A percentile compares a stretch with the other conserved stretches of the same genome.
Conservation (phyloP, 2,797 vertebrate genomes). For the Manis javanica region DNA sequence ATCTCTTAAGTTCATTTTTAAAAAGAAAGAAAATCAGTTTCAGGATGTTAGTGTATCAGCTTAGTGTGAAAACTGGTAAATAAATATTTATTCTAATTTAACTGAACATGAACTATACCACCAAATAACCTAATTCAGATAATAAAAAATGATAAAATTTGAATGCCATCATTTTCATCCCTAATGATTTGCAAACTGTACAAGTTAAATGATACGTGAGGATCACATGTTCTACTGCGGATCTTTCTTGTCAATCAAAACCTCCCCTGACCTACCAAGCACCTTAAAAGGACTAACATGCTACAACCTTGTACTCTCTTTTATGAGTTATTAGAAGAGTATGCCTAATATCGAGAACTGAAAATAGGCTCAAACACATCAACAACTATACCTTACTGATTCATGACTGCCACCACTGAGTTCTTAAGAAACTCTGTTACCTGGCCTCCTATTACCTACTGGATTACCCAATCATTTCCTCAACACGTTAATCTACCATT, state of each 20-base stretch:
- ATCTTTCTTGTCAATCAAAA: slow-evolving; percentile 21
- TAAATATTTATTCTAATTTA: not conserved
- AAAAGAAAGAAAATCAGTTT: not conserved
- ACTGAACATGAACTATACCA: not conserved
- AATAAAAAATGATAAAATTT: not conserved
- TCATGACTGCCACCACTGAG: not conserved
- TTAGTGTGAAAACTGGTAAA: slow-evolving; percentile 6
- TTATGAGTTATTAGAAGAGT: not conserved
- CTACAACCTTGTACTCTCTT: not conserved
- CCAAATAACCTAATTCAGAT: not conserved
- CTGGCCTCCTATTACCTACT: not conserved
- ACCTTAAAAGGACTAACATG: not conserved
- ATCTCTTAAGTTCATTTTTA: not conserved
- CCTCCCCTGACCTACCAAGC: not conserved
- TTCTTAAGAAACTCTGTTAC: not conserved
- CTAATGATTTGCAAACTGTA: not conserved
- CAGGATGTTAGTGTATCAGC: not conserved
- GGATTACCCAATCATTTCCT: not conserved
- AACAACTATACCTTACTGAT: not conserved
- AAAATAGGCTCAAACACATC: not conserved
- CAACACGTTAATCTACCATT: not conserved
- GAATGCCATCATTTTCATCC: not conserved
- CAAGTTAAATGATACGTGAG: not conserved
- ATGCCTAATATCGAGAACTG: not conserved
- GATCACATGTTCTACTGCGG: not conserved